Evolutionary conservation across 2,797 vertebrate species (phyloP).

Genomic region (Pseudochaenichthys georgianus): DNA sequence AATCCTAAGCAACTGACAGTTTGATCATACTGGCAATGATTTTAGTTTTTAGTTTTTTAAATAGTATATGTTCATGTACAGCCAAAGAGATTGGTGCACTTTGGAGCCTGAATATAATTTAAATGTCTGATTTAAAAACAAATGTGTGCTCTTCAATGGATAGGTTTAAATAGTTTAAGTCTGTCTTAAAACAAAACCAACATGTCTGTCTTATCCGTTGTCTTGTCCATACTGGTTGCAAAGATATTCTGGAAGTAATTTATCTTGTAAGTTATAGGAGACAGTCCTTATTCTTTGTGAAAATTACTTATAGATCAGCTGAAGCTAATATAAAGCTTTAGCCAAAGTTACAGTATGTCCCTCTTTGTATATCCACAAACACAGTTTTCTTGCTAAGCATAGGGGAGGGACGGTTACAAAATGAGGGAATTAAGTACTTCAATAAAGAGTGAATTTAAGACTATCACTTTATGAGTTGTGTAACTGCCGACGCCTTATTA

Average conservation of each 20-base stretch:
- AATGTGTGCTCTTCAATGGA: slow-evolving; percentile 11
- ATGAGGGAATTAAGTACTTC: neutral
- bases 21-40: neutral
- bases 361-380: slow-evolving; percentile 1
- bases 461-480: neutral
- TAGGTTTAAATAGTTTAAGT: neutral
- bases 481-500: neutral
- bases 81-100: neutral
- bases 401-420: neutral
- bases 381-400: neutral
- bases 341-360: neutral
- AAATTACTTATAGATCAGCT: neutral
- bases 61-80: neutral
- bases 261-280: neutral
- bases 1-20: neutral
- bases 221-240: neutral
- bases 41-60: no score
- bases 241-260: neutral
- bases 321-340: neutral
- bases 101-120: neutral
- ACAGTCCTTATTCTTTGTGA: neutral
- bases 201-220: neutral
- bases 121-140: neutral
- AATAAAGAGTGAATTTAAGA: neutral
- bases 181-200: neutral